Evolutionary conservation across 2,113 vertebrate species (phyloP), one percentile per base, ranked within the genome.

Genomic region (Cyanistes caeruleus): DNA sequence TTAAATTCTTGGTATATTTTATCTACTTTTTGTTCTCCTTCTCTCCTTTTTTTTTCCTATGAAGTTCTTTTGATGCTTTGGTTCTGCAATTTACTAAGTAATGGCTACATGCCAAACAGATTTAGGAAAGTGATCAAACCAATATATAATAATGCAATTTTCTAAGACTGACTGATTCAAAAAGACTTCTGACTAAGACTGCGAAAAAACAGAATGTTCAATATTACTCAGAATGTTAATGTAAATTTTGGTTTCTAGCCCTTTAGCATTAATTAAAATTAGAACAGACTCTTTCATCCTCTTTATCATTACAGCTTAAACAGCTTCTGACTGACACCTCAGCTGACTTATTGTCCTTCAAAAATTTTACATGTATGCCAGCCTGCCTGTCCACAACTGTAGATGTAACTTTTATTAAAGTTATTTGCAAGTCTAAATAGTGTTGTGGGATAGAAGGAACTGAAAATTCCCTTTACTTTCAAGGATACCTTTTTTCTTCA

Each of bases 251-350:
- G 56, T 51, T 93, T 84, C 58, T 93, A 64, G 76, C 49, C 49
- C 58, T 31, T 64, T 73, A 87, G 19, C 2, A 8, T 87, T 95
- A 93, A 93, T 97, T 97, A 95, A 96, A 93, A 83, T 86, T 58
- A 93, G 39, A 95, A 56, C 51, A 93, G 63, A 55, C 22, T 76
- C 15, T 79, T 76, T 75, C 35, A 78, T 73, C 25, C n/a, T 90
- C 65, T 89, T 86, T 51, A 86, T 77, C 72, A 49, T 70, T 81
- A 49, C 14, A 79, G 28, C 8, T 72, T 78, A 41, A 94, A 84
- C 25, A 92, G 22, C 53, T 92, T 90, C 56, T 87, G 56, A 92
- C 51, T 81, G 86, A 82, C 41, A 89, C n/a, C 25, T 89, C 68
- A 46, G 39, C n/a, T 94, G 53, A 84, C 31, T 92, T 83, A 75